A percentile compares a stretch with the other conserved stretches of the same genome.
Evolutionary conservation across 2,113 vertebrate genomes (phyloP).

Genomic region (Damaliscus lunatus): DNA sequence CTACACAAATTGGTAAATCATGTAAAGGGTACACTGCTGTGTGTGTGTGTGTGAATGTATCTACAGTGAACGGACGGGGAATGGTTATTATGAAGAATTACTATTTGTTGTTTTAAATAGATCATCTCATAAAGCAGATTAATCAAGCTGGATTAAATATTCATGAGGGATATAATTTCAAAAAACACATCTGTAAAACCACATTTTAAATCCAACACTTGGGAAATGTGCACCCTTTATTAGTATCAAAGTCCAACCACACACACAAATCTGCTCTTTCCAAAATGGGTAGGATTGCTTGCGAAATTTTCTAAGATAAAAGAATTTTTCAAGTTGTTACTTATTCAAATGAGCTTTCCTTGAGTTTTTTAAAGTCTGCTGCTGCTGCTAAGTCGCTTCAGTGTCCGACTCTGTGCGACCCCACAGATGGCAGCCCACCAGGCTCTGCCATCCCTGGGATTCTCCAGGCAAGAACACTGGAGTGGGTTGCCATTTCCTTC

Average conservation of each 20-base stretch:
- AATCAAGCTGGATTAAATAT: constrained; percentile 52
- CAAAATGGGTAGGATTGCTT: neutral
- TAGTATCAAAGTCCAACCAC: neutral
- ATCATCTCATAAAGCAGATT: constrained; percentile 49
- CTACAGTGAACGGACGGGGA: neutral
- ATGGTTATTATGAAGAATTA: constrained; percentile 18
- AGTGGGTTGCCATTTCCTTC: no score
- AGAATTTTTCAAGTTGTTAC: neutral
- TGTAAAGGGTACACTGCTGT: neutral
- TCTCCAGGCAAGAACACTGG: no score
- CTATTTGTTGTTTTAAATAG: constrained; percentile 49
- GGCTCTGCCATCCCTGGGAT: no score
- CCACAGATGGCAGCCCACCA: no score
- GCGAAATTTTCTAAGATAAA: neutral
- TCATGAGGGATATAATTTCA: constrained; percentile 26
- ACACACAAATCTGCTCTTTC: neutral
- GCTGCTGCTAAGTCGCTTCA: no score
- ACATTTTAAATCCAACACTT: constrained; percentile 7
- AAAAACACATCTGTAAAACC: constrained; percentile 46
- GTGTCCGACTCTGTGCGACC: no score
- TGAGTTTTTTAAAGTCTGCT: neutral
- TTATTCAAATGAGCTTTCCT: neutral
- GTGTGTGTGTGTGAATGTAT: neutral
- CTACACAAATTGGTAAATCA: neutral
- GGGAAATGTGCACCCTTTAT: neutral